phyloP scores from a whole-genome alignment of 2,888 invertebrate genomes.

The Ceraclea dissimilis region DNA sequence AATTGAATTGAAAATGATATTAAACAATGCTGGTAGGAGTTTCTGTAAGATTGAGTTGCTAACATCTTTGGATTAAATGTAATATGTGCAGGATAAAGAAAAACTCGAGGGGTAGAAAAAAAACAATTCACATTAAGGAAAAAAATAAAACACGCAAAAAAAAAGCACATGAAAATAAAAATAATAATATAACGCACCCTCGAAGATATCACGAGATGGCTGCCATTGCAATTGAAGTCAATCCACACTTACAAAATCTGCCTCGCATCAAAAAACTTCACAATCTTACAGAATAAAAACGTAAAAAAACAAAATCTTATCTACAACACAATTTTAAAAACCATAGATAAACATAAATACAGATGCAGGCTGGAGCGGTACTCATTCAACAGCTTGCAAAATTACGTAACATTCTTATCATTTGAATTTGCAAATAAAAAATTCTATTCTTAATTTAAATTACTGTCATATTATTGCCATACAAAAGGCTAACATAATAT shows the following conservation, averaged over 20 bases:
- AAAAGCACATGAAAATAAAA: constrained; percentile 14
- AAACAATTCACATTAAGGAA: constrained; percentile 21
- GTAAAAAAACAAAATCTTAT: background rate
- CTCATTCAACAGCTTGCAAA: too few species aligned
- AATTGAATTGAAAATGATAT: background rate
- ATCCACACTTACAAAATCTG: constrained; percentile 23
- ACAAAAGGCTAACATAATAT: too few species aligned
- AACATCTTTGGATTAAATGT: background rate
- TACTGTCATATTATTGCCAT: too few species aligned
- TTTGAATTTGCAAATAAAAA: too few species aligned
- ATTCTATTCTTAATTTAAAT: too few species aligned
- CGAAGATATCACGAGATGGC: constrained; percentile 18
- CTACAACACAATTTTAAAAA: background rate
- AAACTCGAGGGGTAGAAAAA: constrained; percentile 3
- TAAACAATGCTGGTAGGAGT: background rate
- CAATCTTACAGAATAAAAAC: background rate
- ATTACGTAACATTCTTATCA: too few species aligned
- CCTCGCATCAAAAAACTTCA: background rate
- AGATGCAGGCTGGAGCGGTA: background rate
- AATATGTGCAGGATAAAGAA: background rate
- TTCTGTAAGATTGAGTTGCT: background rate
- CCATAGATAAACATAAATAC: background rate
- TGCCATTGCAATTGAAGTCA: constrained; percentile 22
- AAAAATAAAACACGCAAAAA: constrained; percentile 19
- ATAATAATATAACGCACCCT: constrained; percentile 22